Base-by-base conservation (phyloP, 2,888 invertebrate genomes). In the Leptopilina drosophilae region DNA sequence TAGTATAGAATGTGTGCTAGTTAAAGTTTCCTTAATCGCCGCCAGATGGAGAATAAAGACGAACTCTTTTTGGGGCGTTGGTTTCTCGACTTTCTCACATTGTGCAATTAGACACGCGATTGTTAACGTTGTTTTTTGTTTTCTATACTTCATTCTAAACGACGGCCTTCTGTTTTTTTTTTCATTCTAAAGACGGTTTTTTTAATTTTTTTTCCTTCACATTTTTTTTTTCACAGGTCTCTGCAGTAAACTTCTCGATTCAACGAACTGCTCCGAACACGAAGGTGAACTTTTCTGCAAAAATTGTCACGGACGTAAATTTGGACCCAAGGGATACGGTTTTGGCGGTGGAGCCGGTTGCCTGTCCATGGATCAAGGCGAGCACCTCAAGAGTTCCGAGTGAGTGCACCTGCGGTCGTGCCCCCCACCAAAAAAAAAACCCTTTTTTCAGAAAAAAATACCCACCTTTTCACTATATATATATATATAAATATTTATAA, bases 301-400 rank as follows among this genome's bases (percentile, higher is more conserved):
- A 94, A 94, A 95, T 91, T 98, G 99, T 94, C 98, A 99, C 93
- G 99, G 96, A 89, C 96, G 98, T 92, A 98, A 98, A 94, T 99
- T 96, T 93, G 99, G 99, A 92, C 99, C 99, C 88, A 99, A 98
- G 93, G 98, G 98, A 88, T 98, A 98, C 93, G 99, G 99, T 89
- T 99, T 98, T 93, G 99, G 99, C 88, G 98, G 98, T 91, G 99
- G 99, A 89, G 99, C 98, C 91, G 99, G 99, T 87, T 97, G 97
- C 93, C 95, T 99, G 90, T 97, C 97, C 93, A 99, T 97, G 98
- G 98, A 99, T 94, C 93, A 95, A 92, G 98, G 98, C 87, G 95
- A 97, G 85, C 98, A 98, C 92, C 95, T 98, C 95, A 96, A 93
- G 93, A 93, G 92, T 93, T 91, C 91, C 91, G 94, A 95, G 97